Evolutionary conservation across 2,888 invertebrate genomes (phyloP), one percentile per base, ranked within the genome.

Genomic region (Phengaris arion): DNA sequence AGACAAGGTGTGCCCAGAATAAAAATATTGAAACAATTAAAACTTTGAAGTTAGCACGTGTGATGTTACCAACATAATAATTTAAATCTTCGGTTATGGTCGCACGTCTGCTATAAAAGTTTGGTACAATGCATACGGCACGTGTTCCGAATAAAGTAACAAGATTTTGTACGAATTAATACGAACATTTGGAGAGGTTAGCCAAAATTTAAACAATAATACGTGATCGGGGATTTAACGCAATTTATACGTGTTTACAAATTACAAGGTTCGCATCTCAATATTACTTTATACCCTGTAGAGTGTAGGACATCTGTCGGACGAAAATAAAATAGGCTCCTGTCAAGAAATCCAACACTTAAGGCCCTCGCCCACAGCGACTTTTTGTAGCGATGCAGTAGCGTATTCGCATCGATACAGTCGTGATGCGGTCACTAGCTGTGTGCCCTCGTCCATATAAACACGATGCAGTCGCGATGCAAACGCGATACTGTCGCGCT

Each of bases 141-240:
- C 72, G 72, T 72, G 72, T 52, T 13, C 13, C 45, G 72, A 72
- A 72, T 72, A 72, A 54, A 72, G 54, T 52, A 72, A 52, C 35
- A 64, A 64, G 51, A 52, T 35, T 22, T 52, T 72, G 54, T 72
- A 8, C 48, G 48, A 46, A 72, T 72, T 72, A 72, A 72, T 54
- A 52, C 68, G 68, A 68, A 35, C 72, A 72, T 72, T 72, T 72
- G 72, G 72, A 22, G 72, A 52, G 72, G 35, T 72, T 72, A 52
- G 72, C 72, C 72, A 72, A 72, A 72, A 72, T 54, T 72, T 72
- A 72, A 72, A 72, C 72, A 72, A 22, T 22, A 22, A 52, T 35
- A 72, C 72, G 70, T 70, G 72, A 72, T 72, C 72, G 13, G 72
- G 22, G 51, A 52, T 35, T 52, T 45, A 64, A 64, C 13, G 35